Evolutionary conservation across 2,888 invertebrate species (phyloP).

Genomic region (Entomobrya proxima): DNA sequence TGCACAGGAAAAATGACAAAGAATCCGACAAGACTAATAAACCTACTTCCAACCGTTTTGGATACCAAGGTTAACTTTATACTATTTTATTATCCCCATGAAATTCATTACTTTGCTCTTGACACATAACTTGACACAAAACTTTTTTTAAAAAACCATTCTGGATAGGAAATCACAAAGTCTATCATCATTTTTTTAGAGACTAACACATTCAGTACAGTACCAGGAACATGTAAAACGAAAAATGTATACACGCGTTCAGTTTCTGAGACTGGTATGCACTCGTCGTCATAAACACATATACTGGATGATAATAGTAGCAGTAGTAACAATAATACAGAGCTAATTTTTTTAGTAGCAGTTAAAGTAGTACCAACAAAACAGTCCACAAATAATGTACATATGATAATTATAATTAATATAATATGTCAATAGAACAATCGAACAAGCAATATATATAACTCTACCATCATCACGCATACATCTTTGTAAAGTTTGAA

Average conservation of each 20-base stretch:
- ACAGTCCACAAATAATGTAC: not conserved
- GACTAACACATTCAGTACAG: conserved; percentile 27
- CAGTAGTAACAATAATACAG: too few species aligned
- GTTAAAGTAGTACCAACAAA: not conserved
- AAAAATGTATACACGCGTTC: not conserved
- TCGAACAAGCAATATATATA: not conserved
- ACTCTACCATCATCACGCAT: not conserved
- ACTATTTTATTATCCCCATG: conserved; percentile 38
- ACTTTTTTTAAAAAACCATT: conserved; percentile 23
- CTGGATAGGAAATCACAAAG: conserved; percentile 41
- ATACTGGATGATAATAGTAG: not conserved
- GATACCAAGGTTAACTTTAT: not conserved
- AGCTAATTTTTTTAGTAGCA: not conserved
- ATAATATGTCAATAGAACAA: not conserved
- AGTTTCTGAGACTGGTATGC: not conserved
- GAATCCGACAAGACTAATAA: too few species aligned
- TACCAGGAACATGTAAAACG: not conserved
- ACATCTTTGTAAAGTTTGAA: conserved; percentile 9
- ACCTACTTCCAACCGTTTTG: not conserved
- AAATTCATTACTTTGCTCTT: conserved; percentile 42
- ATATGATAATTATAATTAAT: not conserved
- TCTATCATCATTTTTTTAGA: conserved; percentile 22
- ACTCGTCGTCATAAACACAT: not conserved
- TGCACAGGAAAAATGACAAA: too few species aligned
- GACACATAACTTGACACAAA: conserved; percentile 45